Evolutionary conservation across 2,797 vertebrate species (phyloP).

Genomic region (Odontamblyopus rebecca): DNA sequence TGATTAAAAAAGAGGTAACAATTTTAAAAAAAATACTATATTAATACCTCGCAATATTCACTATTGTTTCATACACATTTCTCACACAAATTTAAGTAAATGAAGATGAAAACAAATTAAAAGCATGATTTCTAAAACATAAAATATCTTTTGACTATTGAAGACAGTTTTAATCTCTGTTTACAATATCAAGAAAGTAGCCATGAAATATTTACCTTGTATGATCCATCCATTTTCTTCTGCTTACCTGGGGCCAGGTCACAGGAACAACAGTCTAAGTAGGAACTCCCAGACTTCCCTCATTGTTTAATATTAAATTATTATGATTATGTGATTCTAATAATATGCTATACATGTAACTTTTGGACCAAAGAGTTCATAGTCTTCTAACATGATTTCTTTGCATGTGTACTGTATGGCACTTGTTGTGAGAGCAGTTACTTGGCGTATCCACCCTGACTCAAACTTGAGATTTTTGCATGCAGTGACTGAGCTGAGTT

Average conservation of each 20-base stretch:
- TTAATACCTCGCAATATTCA: too few species aligned
- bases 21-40: too few species aligned
- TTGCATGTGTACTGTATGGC: not conserved
- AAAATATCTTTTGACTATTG: not conserved
- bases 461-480: slow-evolving; percentile 13
- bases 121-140: not conserved
- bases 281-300: too few species aligned
- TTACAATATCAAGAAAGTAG: not conserved
- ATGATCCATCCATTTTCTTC: too few species aligned
- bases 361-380: not conserved
- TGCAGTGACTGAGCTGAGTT: slow-evolving; percentile 46
- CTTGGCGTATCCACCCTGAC: slow-evolving; percentile 1
- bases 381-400: not conserved
- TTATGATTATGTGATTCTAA: not conserved
- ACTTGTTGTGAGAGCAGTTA: slow-evolving; percentile 4
- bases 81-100: not conserved
- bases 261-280: too few species aligned
- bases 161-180: not conserved
- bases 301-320: not conserved
- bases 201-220: not conserved
- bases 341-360: not conserved
- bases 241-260: too few species aligned
- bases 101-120: not conserved
- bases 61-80: too few species aligned
- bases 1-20: too few species aligned